Evolutionary conservation across 1,140 invertebrate species (phyloP).

Genomic region (Panulirus ornatus): DNA sequence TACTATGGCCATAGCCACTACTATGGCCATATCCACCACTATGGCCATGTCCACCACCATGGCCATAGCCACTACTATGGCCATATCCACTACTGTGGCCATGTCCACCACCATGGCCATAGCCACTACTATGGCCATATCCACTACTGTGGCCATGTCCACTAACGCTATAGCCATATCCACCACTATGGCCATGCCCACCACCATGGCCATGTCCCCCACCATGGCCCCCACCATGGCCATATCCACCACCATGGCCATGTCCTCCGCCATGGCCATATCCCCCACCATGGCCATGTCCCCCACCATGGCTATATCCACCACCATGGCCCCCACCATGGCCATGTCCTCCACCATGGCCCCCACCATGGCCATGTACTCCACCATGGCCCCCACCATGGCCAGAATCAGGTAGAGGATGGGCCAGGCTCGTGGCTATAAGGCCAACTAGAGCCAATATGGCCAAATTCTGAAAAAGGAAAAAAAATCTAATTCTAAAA

Average conservation of each 20-base stretch:
- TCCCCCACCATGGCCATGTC: too few species aligned
- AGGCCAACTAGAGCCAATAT: neutral
- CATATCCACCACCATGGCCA: too few species aligned
- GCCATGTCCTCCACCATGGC: too few species aligned
- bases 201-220: too few species aligned
- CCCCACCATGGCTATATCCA: too few species aligned
- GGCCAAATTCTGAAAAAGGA: neutral
- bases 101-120: too few species aligned
- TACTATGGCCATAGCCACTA: too few species aligned
- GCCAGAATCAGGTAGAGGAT: neutral
- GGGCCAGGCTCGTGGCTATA: neutral
- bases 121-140: neutral
- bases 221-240: too few species aligned
- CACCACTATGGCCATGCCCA: neutral
- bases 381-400: neutral
- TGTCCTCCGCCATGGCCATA: too few species aligned
- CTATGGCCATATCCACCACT: neutral
- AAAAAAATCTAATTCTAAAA: too few species aligned
- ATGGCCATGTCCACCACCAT: neutral
- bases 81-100: neutral
- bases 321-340: too few species aligned
- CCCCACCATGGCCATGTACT: too few species aligned
- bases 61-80: neutral
- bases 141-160: neutral
- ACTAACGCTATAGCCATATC: neutral